Evolutionary conservation across 2,888 invertebrate genomes (phyloP).

Genomic region (Eueremaeus valkanovi): DNA sequence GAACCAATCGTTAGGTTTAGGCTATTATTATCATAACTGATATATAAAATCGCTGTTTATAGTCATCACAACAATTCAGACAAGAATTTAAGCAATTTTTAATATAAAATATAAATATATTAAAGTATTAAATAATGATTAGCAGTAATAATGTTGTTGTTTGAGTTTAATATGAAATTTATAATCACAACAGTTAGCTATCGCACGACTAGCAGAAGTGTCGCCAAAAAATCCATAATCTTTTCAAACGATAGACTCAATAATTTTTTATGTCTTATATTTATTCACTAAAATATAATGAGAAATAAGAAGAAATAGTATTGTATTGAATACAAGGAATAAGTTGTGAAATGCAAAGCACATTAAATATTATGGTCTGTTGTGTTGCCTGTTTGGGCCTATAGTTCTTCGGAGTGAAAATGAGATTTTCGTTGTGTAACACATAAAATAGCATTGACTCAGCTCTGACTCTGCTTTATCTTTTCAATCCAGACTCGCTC

Average conservation of each 20-base stretch:
- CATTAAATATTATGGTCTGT: not conserved
- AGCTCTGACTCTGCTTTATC: constrained; percentile 29
- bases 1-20: too few relatives aligned
- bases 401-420: constrained; percentile 12
- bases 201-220: not conserved
- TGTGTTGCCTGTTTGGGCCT: not conserved
- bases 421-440: constrained; percentile 28
- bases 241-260: not conserved
- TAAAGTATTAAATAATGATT: not conserved
- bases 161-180: not conserved
- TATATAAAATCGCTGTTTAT: too few relatives aligned
- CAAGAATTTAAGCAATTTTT: too few relatives aligned
- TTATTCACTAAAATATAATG: not conserved
- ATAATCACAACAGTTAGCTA: not conserved
- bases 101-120: too few relatives aligned
- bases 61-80: too few relatives aligned
- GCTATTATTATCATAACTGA: too few relatives aligned
- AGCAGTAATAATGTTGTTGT: not conserved
- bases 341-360: not conserved
- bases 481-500: constrained; percentile 27
- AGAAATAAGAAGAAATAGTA: not conserved
- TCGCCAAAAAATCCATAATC: not conserved
- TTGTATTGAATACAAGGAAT: not conserved
- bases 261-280: not conserved
- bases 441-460: constrained; percentile 19